phyloP scores from a whole-genome alignment of 2,113 vertebrate species.

The Apistogramma diplotaenia region DNA sequence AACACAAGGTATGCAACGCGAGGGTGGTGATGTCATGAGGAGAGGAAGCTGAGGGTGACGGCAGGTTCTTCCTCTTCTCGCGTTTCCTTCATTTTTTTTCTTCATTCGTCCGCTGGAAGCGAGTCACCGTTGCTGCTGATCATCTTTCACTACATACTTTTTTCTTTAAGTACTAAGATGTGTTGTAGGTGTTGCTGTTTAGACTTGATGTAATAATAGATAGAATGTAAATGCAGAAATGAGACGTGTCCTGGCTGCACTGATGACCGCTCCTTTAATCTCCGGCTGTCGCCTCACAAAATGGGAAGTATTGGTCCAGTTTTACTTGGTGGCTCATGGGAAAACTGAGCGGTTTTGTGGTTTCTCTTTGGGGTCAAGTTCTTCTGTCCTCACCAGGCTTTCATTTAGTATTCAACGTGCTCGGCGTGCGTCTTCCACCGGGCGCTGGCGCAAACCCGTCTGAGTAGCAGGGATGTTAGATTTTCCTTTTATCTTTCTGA shows the following conservation, averaged over 20 bases:
- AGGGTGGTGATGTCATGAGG: conserved; percentile 35
- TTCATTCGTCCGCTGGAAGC: conserved; percentile 25
- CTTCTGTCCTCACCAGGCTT: background rate
- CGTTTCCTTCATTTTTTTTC: conserved; percentile 2
- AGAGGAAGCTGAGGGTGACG: conserved; percentile 49
- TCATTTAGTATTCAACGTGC: background rate
- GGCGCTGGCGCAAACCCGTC: background rate
- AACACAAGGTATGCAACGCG: conserved; percentile 15
- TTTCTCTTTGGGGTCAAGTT: background rate
- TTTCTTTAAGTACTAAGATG: background rate
- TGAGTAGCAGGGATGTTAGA: background rate
- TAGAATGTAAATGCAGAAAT: conserved; percentile 6
- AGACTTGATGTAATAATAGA: background rate
- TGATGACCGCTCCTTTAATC: background rate
- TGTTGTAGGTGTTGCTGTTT: background rate
- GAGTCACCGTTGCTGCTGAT: background rate
- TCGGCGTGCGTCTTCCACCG: background rate
- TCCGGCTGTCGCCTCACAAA: background rate
- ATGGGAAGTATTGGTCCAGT: background rate
- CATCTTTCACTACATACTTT: background rate
- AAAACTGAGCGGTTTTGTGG: background rate
- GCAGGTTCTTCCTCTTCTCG: conserved; percentile 52
- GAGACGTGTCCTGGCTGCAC: background rate
- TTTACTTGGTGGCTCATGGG: background rate
- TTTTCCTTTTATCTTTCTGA: background rate